Evolutionary conservation across 1,140 invertebrate species (phyloP), one percentile per base, ranked within the genome.

Genomic region (Drosophila mojavensis): DNA sequence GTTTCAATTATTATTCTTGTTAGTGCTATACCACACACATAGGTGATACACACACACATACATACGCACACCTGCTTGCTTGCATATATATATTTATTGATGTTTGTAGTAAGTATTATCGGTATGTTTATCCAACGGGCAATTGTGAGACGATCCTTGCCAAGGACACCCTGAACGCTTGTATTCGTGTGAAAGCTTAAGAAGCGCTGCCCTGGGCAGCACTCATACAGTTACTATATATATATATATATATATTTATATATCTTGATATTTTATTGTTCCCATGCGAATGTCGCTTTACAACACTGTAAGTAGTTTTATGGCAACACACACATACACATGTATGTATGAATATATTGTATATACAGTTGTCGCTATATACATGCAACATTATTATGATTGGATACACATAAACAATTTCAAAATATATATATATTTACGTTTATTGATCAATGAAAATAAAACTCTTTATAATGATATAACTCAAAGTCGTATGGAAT

Each of bases 391-490:
- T 9, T 9, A 36, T 36, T 39, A 39, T 39, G 36, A 39, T 13
- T 39, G 10, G 36, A 39, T 1, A 30, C 36, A 39, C 36, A 39
- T 39, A 39, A 39, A 11, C 36, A 11, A 39, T 39, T 39, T 39
- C 36, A 39, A 39, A 39, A 36, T 36, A 9, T 39, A 39, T 39
- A 39, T 39, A 39, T 39, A 39, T 39, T 64, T 17, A 76, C 63
- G 82, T 85, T 85, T 86, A 71, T 85, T 85, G 81, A 85, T 75
- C 73, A 66, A 88, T 88, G 75, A 77, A 85, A 86, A 86, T 82
- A 88, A 86, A 86, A 73, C 54, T 65, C 75, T 86, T 85, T 73
- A 82, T 73, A 86, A 61, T 73, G 64, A 74, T 62, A 60, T 58
- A 77, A 55, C 10, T 39, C 10, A 39, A 11, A 4, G 36, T 39